Base-by-base conservation (phyloP, 2,797 vertebrate genomes). In the Phrynocephalus guinanensis region DNA sequence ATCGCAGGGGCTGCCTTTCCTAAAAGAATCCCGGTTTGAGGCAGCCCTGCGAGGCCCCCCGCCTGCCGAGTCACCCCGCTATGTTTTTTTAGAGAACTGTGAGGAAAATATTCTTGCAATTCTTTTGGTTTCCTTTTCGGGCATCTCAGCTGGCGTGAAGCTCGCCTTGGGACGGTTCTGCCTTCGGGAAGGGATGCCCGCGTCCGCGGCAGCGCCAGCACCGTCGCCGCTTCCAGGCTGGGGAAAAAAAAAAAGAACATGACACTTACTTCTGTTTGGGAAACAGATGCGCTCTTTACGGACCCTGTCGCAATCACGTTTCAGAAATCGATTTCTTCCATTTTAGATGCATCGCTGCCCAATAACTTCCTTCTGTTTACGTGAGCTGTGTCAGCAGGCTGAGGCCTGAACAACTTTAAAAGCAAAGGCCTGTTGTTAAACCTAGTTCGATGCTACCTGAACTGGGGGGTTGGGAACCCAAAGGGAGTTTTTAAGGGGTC, bases 81-180 rank as follows among this genome's bases (percentile, higher is more conserved):
- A 93, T 6, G 96, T 86, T 77, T 93, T 91, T 87, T 94, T 87
- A 85, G 94, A 91, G 60, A 95, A 92, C 7, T 26, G 95, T 16
- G 95, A 91, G 10, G 96, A 96, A 93, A 97, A 97, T 87, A 97
- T 97, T 87, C 94, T 94, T 26, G 96, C 95, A 0, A 97, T 97
- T 28, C 97, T 95, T 48, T 82, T 30, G 20, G 95, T 91, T 73
- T 97, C 96, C 72, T 96, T 92, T 52, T 96, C 92, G 0, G 96
- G 92, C 66, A 96, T 89, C 0, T 73, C 22, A 0, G 91, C 67
- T 0, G 44, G 3, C 2, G 82, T 56, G 0, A 87, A 79, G 79
- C 24, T 88, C 3, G 93, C 93, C 79, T 88, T 82, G 79, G 85
- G 94, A 0, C 68, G 92, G 1, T 9, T 26, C 0, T 71, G 90